phyloP scores from a whole-genome alignment of 2,797 vertebrate species.

The Oreochromis grahami region DNA sequence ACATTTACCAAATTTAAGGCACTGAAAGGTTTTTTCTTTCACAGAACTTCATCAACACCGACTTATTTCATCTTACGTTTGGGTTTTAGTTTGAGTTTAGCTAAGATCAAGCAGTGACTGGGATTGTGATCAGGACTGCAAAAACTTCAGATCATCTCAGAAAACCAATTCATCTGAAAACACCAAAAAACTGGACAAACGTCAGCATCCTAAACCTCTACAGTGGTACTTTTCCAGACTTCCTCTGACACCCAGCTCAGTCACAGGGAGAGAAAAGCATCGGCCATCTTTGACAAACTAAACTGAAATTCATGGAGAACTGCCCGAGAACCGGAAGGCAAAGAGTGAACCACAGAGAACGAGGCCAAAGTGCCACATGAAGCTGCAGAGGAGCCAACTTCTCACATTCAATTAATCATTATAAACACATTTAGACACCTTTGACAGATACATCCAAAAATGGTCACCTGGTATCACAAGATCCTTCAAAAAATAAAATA shows the following conservation, averaged over 20 bases:
- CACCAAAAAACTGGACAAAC: neutral
- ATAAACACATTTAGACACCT: neutral
- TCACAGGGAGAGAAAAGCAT: neutral
- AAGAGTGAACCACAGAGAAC: neutral
- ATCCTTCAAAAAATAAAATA: neutral
- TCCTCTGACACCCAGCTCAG: neutral
- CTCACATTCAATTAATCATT: neutral
- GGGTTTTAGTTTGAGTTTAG: fast-evolving
- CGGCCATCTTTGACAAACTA: neutral
- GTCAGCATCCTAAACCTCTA: no score
- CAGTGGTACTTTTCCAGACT: neutral
- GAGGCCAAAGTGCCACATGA: neutral
- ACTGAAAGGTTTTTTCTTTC: neutral
- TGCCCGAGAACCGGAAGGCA: neutral
- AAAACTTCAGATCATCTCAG: no score
- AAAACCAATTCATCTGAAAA: neutral
- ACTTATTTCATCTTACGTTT: neutral
- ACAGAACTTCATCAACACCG: no score
- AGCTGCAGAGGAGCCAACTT: neutral
- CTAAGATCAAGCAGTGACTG: no score
- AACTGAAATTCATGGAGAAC: neutral
- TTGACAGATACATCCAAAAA: neutral
- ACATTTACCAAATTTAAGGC: neutral
- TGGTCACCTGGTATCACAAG: neutral
- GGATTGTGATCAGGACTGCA: no score